These are phyloP conservation scores for Zoanthus sansibaricus DNA, from an alignment of 92 coral and sea anemone genomes.

Conservation along the genomic window DNA sequence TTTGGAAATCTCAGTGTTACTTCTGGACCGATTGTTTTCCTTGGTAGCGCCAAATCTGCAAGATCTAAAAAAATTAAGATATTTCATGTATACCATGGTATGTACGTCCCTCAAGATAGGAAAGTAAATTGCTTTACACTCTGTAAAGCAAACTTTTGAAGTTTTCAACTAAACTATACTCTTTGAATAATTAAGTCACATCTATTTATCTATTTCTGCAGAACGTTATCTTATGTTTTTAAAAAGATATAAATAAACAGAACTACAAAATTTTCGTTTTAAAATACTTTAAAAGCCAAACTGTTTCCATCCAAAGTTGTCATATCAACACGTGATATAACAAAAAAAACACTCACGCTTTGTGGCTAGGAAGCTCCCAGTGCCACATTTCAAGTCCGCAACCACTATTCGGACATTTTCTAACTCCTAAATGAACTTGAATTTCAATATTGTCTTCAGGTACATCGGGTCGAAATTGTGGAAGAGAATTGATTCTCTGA, in stretches of 20 bases:
- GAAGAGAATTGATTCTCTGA: constrained; percentile 80
- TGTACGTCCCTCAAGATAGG: too few species aligned
- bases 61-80: neutral
- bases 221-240: too few species aligned
- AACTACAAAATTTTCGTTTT: too few species aligned
- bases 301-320: too few species aligned
- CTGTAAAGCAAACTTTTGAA: too few species aligned
- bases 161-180: too few species aligned
- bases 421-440: constrained; percentile 86
- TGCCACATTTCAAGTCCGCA: constrained; percentile 89
- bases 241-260: too few species aligned
- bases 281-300: too few species aligned
- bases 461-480: constrained; percentile 76
- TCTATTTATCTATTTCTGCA: too few species aligned
- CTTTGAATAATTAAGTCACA: too few species aligned
- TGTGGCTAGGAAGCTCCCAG: constrained; percentile 87
- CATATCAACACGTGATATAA: neutral
- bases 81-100: neutral
- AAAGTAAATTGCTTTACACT: too few species aligned
- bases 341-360: constrained; percentile 61
- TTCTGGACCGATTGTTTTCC: neutral
- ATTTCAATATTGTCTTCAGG: constrained; percentile 95
- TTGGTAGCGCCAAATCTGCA: constrained; percentile 14
- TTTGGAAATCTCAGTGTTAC: neutral
- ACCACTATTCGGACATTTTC: constrained; percentile 75